Conservation (phyloP, 23 tunicate species). For the Trididemnum clinides region DNA sequence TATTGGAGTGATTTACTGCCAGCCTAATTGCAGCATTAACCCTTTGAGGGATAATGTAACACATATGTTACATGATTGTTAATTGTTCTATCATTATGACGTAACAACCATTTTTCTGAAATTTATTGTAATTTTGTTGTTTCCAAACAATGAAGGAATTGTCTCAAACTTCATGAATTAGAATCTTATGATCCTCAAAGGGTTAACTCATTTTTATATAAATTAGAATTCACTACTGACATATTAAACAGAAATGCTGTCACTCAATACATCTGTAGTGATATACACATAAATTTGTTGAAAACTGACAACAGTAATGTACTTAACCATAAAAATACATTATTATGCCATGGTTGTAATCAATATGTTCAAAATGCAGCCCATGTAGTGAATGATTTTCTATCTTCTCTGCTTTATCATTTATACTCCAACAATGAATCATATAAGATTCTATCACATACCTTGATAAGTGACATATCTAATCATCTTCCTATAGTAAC, state of each 20-base stretch:
- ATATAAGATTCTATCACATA: neutral
- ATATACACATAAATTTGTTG: neutral
- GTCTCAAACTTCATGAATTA: no score
- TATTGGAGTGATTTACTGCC: neutral
- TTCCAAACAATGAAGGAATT: no score
- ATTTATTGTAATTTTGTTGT: no score
- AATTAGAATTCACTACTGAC: no score
- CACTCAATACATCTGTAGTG: neutral
- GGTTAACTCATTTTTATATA: no score
- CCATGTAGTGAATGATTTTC: neutral
- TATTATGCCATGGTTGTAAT: neutral
- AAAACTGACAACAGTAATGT: neutral
- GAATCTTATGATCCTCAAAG: no score
- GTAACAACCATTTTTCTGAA: neutral
- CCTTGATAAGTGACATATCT: neutral
- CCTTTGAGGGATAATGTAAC: no score
- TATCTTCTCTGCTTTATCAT: neutral
- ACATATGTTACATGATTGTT: no score
- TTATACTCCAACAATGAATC: neutral
- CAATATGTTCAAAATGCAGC: neutral
- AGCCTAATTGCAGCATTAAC: no score
- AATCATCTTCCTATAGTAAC: neutral
- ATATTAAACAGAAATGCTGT: no score
- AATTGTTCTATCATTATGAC: no score
- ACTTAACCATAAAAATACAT: neutral